Base-by-base conservation (phyloP, 2,797 vertebrate genomes). In the Lates japonicus region DNA sequence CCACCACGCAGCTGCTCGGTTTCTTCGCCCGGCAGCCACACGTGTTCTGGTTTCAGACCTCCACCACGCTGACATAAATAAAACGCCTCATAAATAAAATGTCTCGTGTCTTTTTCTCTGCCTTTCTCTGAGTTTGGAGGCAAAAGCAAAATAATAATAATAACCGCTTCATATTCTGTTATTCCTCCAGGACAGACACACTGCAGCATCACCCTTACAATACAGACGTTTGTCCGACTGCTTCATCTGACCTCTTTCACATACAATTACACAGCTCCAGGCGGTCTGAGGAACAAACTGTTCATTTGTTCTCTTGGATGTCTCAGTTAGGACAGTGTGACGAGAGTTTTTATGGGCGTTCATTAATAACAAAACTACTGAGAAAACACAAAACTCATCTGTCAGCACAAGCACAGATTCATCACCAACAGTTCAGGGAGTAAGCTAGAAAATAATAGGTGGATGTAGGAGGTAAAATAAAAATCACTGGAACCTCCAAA, bases 171-270 rank as follows among this genome's bases (percentile, higher is more conserved):
- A 54, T 62, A n/a, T 44, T 66, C 2, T 22, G 42, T 63, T 58
- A 1, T 59, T 61, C 64, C 80, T 85, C 29, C 54, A 19, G 84
- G 68, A 81, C 49, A 49, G 10, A 81, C 39, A 7, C 51, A 2
- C 33, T 52, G 60, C 66, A 51, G 62, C 51, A 17, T 20, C 63
- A 25, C 2, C 31, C 8, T 10, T 29, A 61, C 73, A 83, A 80
- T 58, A 22, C 41, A 4, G 52, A 78, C 5, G 6, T 70, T 66
- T 85, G 77, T 88, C 19, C 61, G 51, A 9, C 20, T 33, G 31
- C 55, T 70, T 39, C 63, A 73, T 79, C 70, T 75, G 76, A 83
- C 63, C 76, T 55, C 29, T 3, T 68, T 33, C 61, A 37, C 49
- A 70, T 41, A 51, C 52, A 19, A 14, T n/a, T 13, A 16, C 52